phyloP scores from a whole-genome alignment of 2,797 vertebrate species.

The Bryconaethiops microstoma region DNA sequence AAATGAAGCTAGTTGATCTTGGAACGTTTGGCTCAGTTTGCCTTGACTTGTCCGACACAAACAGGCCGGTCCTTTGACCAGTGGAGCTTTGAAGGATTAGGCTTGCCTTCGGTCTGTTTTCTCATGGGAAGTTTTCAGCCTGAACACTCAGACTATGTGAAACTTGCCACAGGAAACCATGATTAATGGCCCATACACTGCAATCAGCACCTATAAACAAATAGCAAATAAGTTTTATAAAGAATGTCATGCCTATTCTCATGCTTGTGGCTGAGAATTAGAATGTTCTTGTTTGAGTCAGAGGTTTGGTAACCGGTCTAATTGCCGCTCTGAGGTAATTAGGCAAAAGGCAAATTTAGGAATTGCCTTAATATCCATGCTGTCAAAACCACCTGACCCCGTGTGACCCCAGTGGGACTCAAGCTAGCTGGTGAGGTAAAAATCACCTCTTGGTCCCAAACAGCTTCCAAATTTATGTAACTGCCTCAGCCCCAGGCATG shows the following conservation, averaged over 20 bases:
- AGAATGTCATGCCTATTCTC: not conserved
- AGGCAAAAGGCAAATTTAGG: not conserved
- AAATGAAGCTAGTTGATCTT: not conserved
- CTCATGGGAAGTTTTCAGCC: not conserved
- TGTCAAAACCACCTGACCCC: not conserved
- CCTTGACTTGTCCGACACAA: slow-evolving; percentile 12
- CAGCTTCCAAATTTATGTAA: slow-evolving; percentile 32
- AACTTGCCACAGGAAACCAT: slow-evolving; percentile 7
- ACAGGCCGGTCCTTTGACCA: slow-evolving; percentile 22
- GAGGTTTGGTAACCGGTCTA: not conserved
- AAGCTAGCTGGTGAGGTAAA: slow-evolving; percentile 7
- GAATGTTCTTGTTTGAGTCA: not conserved
- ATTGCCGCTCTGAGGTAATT: not conserved
- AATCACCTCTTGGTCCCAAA: slow-evolving; percentile 10
- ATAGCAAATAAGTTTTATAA: not conserved
- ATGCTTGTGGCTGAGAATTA: not conserved
- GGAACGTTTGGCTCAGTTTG: not conserved
- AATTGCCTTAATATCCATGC: slow-evolving; percentile 3
- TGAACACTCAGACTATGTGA: not conserved
- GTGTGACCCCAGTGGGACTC: not conserved
- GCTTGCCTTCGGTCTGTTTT: not conserved
- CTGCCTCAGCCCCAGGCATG: slow-evolving; percentile 13
- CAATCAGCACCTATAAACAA: slow-evolving; percentile 25
- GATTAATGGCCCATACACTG: not conserved
- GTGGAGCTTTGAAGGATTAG: not conserved